A percentile compares a stretch with the other conserved stretches of the same genome.
These are phyloP conservation scores for Rhinolophus sinicus DNA, from an alignment of 2,113 vertebrate genomes.

Conservation along the genomic window DNA sequence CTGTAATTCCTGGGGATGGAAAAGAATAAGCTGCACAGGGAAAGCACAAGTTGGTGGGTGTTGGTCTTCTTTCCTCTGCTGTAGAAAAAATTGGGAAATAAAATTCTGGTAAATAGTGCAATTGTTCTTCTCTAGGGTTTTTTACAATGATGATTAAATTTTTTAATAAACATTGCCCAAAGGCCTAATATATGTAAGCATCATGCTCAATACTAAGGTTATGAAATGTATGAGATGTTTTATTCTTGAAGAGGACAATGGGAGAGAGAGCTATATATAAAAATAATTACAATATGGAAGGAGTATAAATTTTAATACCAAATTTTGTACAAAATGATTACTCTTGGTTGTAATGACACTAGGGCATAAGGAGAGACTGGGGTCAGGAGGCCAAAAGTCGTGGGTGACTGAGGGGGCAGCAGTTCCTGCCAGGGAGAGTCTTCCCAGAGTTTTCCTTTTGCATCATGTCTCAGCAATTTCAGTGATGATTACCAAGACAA, in stretches of 20 bases:
- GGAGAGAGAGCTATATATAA: background rate
- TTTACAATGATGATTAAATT: background rate
- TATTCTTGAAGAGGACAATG: background rate
- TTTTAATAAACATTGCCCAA: constrained; percentile 14
- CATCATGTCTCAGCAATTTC: background rate
- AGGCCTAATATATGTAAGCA: background rate
- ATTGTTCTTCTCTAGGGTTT: background rate
- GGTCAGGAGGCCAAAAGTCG: background rate
- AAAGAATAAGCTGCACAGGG: background rate
- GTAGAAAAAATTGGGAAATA: constrained; percentile 18
- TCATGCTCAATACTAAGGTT: background rate
- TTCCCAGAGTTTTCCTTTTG: background rate
- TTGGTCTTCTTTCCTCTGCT: constrained; percentile 33
- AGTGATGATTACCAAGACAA: background rate
- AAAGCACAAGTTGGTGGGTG: background rate
- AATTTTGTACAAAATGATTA: constrained; percentile 6
- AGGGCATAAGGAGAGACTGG: background rate
- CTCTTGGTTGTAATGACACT: background rate
- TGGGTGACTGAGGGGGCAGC: background rate
- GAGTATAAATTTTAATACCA: background rate
- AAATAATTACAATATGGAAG: background rate
- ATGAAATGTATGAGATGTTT: background rate
- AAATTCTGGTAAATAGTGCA: constrained; percentile 17
- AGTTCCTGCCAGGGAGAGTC: background rate
- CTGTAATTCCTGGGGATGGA: background rate